phyloP scores from a whole-genome alignment of 2,888 invertebrate genomes.

The Diplazon laetatorius region DNA sequence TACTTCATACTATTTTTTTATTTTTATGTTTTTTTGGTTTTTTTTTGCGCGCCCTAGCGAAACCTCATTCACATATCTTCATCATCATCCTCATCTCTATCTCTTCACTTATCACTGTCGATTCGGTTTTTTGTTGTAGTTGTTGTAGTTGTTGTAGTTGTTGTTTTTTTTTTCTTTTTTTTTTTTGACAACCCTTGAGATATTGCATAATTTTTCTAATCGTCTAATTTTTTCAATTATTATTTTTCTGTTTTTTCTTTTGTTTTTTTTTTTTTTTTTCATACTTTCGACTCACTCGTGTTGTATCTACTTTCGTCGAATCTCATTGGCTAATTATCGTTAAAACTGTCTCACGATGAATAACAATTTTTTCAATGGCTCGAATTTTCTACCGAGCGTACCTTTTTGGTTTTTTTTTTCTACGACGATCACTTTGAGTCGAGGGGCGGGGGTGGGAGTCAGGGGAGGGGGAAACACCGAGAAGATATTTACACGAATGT shows the following conservation, averaged over 20 bases:
- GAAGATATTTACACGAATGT: slow-evolving; percentile 11
- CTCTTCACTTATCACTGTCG: no score
- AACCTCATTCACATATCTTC: slow-evolving; percentile 17
- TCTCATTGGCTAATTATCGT: neutral
- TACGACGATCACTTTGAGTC: neutral
- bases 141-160: no score
- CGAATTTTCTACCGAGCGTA: slow-evolving; percentile 4
- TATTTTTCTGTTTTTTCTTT: neutral
- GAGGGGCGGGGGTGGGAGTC: no score
- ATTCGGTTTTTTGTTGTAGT: no score
- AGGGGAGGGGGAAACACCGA: neutral
- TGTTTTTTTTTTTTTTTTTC: no score
- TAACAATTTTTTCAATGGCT: slow-evolving; percentile 6
- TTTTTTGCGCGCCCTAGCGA: slow-evolving; percentile 1
- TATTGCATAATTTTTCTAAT: slow-evolving; percentile 9
- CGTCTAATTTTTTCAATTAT: slow-evolving; percentile 8
- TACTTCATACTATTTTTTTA: slow-evolving; percentile 40
- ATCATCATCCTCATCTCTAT: neutral
- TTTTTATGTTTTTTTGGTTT: no score
- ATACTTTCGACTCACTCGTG: slow-evolving; percentile 24
- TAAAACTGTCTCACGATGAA: neutral
- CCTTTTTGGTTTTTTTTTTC: neutral
- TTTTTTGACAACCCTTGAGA: slow-evolving; percentile 1
- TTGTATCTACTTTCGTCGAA: slow-evolving; percentile 12
- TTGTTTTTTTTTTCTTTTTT: neutral